phyloP scores from a whole-genome alignment of 64 coral and sea anemone species.

The Orbicella faveolata region DNA sequence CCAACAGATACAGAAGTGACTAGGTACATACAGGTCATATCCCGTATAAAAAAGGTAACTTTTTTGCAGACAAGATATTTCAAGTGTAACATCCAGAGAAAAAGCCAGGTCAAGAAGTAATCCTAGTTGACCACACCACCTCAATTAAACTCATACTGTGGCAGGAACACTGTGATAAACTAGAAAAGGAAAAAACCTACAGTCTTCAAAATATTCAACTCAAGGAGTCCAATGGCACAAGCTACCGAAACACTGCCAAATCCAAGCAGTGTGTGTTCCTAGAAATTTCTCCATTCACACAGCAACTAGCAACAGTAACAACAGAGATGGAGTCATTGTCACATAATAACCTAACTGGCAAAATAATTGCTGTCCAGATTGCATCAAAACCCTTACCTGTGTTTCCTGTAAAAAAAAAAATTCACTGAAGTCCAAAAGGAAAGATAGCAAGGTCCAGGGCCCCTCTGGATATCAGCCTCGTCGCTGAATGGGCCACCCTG shows the following conservation, averaged over 20 bases:
- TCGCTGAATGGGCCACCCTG: too few relatives aligned
- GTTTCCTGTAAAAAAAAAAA: constrained; percentile 51
- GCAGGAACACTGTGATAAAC: constrained; percentile 45
- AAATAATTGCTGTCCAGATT: background rate
- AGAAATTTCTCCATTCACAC: constrained; percentile 46
- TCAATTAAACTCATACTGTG: constrained; percentile 49
- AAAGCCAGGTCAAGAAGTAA: constrained; percentile 47
- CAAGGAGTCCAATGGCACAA: constrained; percentile 36
- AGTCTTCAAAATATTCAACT: constrained; percentile 25
- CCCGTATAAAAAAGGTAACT: constrained; percentile 56
- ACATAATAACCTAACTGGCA: constrained; percentile 28
- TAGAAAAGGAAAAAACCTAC: constrained; percentile 22
- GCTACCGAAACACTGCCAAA: constrained; percentile 49
- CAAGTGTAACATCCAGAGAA: constrained; percentile 50
- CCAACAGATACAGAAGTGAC: constrained; percentile 46
- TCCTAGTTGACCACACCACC: constrained; percentile 57
- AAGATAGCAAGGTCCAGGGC: too few relatives aligned
- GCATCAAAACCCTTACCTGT: constrained; percentile 31
- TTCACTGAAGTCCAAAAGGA: constrained; percentile 24
- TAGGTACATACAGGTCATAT: constrained; percentile 55
- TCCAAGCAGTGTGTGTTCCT: constrained; percentile 41
- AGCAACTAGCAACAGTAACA: constrained; percentile 32
- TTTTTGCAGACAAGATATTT: constrained; percentile 46
- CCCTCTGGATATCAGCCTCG: too few relatives aligned
- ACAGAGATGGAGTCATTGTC: constrained; percentile 49